Percentiles rank a stretch among this genome's conserved stretches.
These are phyloP conservation scores for Elephas maximus DNA, from an alignment of 2,113 vertebrate genomes.

Conservation along the genomic window DNA sequence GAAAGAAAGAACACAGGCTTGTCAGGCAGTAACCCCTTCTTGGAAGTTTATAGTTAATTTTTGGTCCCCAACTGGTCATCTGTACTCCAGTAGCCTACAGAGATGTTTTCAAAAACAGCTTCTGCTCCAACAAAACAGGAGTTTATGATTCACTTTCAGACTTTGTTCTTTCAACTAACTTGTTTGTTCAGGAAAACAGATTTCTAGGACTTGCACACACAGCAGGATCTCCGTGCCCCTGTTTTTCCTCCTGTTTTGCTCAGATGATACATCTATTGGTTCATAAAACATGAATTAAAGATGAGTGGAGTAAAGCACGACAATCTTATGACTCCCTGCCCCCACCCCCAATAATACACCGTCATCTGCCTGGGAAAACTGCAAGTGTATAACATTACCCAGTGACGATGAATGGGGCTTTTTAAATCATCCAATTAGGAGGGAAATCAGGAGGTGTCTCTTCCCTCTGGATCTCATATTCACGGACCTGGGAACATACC, in stretches of 20 bases:
- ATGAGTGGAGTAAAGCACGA: background rate
- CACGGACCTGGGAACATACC: no score
- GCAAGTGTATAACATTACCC: background rate
- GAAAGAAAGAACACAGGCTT: background rate
- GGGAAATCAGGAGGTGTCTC: background rate
- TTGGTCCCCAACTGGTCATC: conserved; percentile 60
- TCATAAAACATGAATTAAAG: background rate
- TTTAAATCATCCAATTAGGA: no score
- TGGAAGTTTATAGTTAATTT: conserved; percentile 9
- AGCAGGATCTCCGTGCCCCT: conserved; percentile 73
- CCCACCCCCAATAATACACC: background rate
- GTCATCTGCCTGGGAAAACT: accelerated
- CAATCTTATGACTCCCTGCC: background rate
- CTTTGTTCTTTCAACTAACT: conserved; percentile 87
- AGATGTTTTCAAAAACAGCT: conserved; percentile 79
- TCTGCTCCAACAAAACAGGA: conserved; percentile 68
- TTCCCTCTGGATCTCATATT: background rate
- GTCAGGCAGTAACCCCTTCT: conserved; percentile 49
- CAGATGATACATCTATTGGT: background rate
- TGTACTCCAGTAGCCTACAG: conserved; percentile 64
- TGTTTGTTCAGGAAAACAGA: conserved; percentile 86
- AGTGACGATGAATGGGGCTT: accelerated
- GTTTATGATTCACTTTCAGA: conserved; percentile 90
- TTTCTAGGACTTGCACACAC: conserved; percentile 73
- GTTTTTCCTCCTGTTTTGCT: background rate